Evolutionary conservation across 2,888 invertebrate genomes (phyloP).

Genomic region (Chelonus formosanus): DNA sequence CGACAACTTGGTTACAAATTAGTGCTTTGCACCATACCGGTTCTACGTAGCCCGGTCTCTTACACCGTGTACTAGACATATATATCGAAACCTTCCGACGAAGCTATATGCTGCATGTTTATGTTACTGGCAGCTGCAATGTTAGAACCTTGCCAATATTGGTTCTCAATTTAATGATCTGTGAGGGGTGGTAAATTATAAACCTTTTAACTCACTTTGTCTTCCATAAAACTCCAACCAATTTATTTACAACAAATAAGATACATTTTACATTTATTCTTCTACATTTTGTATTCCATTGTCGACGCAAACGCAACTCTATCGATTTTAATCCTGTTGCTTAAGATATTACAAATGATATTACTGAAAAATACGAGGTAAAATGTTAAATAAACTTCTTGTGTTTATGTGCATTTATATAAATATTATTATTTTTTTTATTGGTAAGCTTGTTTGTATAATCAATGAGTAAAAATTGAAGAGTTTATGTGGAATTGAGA

Average conservation of each 20-base stretch:
- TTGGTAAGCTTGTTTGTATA: too few species aligned
- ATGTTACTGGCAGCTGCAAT: slow-evolving; percentile 61
- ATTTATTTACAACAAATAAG: not conserved
- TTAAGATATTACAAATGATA: not conserved
- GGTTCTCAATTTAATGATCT: slow-evolving; percentile 64
- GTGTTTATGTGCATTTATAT: too few species aligned
- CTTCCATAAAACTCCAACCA: slow-evolving; percentile 21
- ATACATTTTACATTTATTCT: not conserved
- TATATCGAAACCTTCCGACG: slow-evolving; percentile 44
- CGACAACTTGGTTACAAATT: slow-evolving; percentile 65
- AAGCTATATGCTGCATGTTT: slow-evolving; percentile 55
- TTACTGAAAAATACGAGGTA: too few species aligned
- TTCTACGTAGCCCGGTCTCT: slow-evolving; percentile 26
- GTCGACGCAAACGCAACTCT: slow-evolving; percentile 22
- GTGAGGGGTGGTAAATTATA: slow-evolving; percentile 44
- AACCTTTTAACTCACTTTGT: slow-evolving; percentile 34
- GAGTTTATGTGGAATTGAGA: slow-evolving; percentile 47
- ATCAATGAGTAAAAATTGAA: too few species aligned
- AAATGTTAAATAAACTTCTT: too few species aligned
- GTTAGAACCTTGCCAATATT: slow-evolving; percentile 60
- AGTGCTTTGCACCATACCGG: slow-evolving; percentile 56
- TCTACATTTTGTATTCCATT: not conserved
- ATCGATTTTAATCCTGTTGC: slow-evolving; percentile 10
- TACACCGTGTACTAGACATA: slow-evolving; percentile 35
- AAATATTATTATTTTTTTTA: too few species aligned